Evolutionary conservation across 2,797 vertebrate genomes (phyloP).

Genomic region (Alca torda): DNA sequence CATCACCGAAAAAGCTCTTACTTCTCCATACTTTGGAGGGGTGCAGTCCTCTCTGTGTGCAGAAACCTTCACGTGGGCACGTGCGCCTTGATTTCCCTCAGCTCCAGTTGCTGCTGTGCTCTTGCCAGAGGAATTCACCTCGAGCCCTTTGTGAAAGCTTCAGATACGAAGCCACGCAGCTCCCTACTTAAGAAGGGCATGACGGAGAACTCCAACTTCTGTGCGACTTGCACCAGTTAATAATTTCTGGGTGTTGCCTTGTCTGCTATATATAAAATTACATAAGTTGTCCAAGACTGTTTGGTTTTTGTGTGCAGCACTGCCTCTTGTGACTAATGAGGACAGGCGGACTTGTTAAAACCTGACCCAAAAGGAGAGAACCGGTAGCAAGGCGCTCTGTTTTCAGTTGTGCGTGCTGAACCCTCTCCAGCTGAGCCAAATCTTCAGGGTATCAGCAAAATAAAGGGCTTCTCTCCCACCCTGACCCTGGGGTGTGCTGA

Average conservation of each 20-base stretch:
- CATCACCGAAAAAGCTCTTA: not conserved
- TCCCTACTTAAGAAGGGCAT: not conserved
- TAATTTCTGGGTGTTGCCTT: not conserved
- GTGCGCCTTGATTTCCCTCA: not conserved
- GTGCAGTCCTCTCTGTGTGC: not conserved
- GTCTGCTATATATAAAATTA: not conserved
- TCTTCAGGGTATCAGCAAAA: not conserved
- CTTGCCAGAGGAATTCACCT: not conserved
- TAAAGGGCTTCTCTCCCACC: not conserved
- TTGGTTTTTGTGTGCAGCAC: not conserved
- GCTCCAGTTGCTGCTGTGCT: not conserved
- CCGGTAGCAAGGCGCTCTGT: accelerated
- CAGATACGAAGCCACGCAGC: not conserved
- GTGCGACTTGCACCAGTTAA: not conserved
- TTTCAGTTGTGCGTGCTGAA: not conserved
- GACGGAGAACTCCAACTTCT: accelerated
- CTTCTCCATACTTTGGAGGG: not conserved
- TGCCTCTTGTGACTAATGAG: not conserved
- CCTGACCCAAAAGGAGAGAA: not conserved
- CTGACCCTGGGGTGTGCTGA: not conserved
- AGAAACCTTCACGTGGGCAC: accelerated
- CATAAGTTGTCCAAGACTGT: not conserved
- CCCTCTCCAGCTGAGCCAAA: not conserved
- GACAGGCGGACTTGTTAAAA: not conserved
- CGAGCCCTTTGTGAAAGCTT: not conserved